A percentile compares a stretch with the other conserved stretches of the same genome.
Evolutionary conservation across 2,888 invertebrate genomes (phyloP).

Genomic region (Drosophila fulvimacula): DNA sequence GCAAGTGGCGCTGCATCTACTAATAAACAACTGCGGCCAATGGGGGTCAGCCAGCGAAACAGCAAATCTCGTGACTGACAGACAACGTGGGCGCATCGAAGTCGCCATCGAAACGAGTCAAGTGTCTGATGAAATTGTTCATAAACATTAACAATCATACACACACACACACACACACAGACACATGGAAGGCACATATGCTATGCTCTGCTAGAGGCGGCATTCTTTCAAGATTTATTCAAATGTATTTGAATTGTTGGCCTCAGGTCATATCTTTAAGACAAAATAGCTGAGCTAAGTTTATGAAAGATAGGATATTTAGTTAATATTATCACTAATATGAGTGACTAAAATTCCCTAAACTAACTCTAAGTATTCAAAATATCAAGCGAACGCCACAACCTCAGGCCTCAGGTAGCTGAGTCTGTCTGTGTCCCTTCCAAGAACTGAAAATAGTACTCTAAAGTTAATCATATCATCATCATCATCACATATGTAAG

Average conservation of each 20-base stretch:
- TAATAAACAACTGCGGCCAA: slow-evolving; percentile 42
- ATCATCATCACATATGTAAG: too few species aligned
- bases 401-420: too few species aligned
- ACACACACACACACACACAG: background rate
- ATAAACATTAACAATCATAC: slow-evolving; percentile 37
- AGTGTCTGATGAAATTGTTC: slow-evolving; percentile 51
- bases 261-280: too few species aligned
- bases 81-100: slow-evolving; percentile 21
- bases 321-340: background rate
- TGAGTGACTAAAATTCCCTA: too few species aligned
- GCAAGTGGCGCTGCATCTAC: slow-evolving; percentile 37
- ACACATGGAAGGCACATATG: slow-evolving; percentile 4
- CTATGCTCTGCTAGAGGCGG: too few species aligned
- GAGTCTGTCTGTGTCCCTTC: too few species aligned
- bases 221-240: slow-evolving; percentile 1
- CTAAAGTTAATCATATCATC: too few species aligned
- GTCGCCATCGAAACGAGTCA: slow-evolving; percentile 20
- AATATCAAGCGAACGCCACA: too few species aligned
- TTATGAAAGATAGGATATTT: background rate
- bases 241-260: background rate
- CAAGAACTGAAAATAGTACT: too few species aligned
- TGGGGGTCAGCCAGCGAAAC: slow-evolving; percentile 37
- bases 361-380: background rate
- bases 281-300: too few species aligned
- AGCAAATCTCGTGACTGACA: slow-evolving; percentile 54